Evolutionary conservation across 92 coral and sea anemone species (phyloP).

Genomic region (Zoanthus sansibaricus): DNA sequence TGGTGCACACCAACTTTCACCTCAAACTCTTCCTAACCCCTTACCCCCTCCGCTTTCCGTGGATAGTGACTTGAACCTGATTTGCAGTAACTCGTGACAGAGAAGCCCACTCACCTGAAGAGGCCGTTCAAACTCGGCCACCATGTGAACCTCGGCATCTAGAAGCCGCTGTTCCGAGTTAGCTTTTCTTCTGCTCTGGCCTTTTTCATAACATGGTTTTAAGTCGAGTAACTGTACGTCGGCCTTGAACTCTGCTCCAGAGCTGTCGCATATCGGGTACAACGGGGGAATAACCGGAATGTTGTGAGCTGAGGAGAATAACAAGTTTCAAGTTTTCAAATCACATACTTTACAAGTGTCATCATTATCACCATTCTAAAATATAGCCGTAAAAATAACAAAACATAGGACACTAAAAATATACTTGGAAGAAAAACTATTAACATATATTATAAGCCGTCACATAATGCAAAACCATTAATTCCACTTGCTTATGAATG

Average conservation of each 20-base stretch:
- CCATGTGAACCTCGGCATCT: constrained; percentile 87
- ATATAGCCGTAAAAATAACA: not conserved
- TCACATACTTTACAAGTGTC: too few relatives aligned
- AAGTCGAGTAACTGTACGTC: constrained; percentile 67
- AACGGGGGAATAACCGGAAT: constrained; percentile 38
- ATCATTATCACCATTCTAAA: too few relatives aligned
- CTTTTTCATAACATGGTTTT: constrained; percentile 88
- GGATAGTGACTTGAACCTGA: too few relatives aligned
- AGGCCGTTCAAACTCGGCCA: constrained; percentile 74
- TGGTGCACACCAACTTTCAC: too few relatives aligned
- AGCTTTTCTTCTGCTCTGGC: constrained; percentile 93
- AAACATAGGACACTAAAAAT: not conserved
- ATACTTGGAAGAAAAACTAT: too few relatives aligned
- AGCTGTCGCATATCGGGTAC: constrained; percentile 37
- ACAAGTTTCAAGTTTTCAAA: not conserved
- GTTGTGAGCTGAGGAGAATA: constrained; percentile 22
- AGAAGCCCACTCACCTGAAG: constrained; percentile 67
- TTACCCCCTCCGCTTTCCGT: too few relatives aligned
- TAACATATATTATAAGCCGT: too few relatives aligned
- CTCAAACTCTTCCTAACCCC: too few relatives aligned
- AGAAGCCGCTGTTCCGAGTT: constrained; percentile 93
- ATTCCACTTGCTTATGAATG: too few relatives aligned
- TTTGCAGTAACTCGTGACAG: too few relatives aligned
- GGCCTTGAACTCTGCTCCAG: constrained; percentile 24
- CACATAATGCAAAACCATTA: too few relatives aligned